phyloP scores from a whole-genome alignment of 2,797 vertebrate genomes.

The Pangasius djambal region DNA sequence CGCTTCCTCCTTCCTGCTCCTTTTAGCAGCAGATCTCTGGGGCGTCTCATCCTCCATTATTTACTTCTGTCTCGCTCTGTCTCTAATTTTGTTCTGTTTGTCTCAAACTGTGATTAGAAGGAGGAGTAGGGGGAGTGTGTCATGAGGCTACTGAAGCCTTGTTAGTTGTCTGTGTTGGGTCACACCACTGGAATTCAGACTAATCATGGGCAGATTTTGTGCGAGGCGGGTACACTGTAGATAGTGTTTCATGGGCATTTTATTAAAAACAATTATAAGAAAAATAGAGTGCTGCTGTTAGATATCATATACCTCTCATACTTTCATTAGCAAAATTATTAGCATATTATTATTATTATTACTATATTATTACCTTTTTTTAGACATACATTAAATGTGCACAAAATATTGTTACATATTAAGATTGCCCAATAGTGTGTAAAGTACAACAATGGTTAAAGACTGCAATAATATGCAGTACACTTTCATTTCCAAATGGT shows the following conservation, averaged over 20 bases:
- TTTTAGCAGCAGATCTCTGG: slow-evolving; percentile 47
- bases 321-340: background rate
- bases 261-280: background rate
- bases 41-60: slow-evolving; percentile 46
- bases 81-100: slow-evolving; percentile 48
- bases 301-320: background rate
- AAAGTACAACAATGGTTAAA: background rate
- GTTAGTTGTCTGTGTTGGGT: slow-evolving; percentile 11
- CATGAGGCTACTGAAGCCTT: slow-evolving; percentile 17
- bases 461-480: background rate
- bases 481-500: background rate
- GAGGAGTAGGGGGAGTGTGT: slow-evolving; percentile 29
- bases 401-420: background rate
- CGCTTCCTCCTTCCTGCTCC: slow-evolving; percentile 37
- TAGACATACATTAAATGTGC: background rate
- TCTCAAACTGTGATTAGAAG: slow-evolving; percentile 42
- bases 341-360: background rate
- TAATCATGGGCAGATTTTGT: background rate
- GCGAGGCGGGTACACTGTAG: background rate
- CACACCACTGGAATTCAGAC: slow-evolving; percentile 37
- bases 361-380: background rate
- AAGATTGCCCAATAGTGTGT: background rate
- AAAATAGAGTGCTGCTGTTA: background rate
- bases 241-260: background rate
- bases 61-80: slow-evolving; percentile 36